Evolutionary conservation across 1,140 invertebrate genomes (phyloP), one percentile per base, ranked within the genome.

Genomic region (Diorhabda carinulata): DNA sequence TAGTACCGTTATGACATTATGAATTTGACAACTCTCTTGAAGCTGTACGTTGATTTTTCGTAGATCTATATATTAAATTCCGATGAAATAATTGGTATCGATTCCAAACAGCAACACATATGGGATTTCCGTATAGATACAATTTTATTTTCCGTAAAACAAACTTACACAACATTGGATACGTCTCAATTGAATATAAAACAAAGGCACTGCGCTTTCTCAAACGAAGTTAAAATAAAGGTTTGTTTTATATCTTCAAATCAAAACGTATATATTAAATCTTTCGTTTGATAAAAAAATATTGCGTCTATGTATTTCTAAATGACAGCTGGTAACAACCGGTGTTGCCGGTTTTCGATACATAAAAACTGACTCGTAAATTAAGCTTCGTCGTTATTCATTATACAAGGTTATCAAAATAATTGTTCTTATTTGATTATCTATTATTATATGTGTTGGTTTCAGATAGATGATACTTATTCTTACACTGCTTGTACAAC

Each of bases 131-230:
- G 84, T 62, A 83, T 88, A n/a, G 83, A 86, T 43, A 86, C 85
- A 72, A 85, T 90, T 5, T 84, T 84, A 0, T 90, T 91, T 73
- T 87, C 87, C 0, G 85, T 89, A 42, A 90, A 89, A 79, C 86
- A 89, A 73, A 91, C 89, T 2, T 90, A 91, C 73, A 91, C 89
- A 0, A 90, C 89, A 2, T 85, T 86, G 57, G 88, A 90, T 74
- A 87, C 88, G 0, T 82, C 85, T 2, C 89, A 91, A 72, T 78
- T 91, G 7, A 86, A 86, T 2, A 85, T 90, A 9, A 83, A 83
- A 6, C 89, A 91, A 75, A 78, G 90, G 57, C 86, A 87, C 57
- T 91, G 89, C 72, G 83, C 90, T 43, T 91, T 90, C 61, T 61
- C 72, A 58, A 84, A 89, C 71, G 89, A 91, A 80, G 80, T 86